These are phyloP conservation scores for Rhabdornis inornatus DNA, from an alignment of 2,113 vertebrate genomes.

Conservation along the genomic window DNA sequence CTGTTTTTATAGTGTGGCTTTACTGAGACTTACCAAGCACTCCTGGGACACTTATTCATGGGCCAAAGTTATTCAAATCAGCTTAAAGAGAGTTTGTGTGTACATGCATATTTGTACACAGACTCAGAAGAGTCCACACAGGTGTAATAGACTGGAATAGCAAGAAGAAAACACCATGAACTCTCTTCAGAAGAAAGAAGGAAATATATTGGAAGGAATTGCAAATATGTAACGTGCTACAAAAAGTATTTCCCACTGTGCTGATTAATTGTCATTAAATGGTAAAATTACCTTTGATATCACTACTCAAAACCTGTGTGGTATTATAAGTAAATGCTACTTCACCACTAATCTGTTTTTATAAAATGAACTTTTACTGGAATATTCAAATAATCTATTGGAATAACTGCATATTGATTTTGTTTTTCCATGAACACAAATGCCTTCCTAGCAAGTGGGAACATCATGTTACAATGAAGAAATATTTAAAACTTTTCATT, in stretches of 20 bases:
- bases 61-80: background rate
- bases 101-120: background rate
- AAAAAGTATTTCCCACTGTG: background rate
- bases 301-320: slow-evolving; percentile 13
- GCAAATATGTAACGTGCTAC: background rate
- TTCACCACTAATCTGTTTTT: background rate
- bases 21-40: background rate
- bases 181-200: background rate
- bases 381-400: background rate
- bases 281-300: slow-evolving; percentile 51
- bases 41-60: background rate
- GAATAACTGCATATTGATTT: background rate
- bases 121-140: background rate
- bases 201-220: background rate
- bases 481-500: background rate
- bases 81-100: background rate
- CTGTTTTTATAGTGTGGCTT: background rate
- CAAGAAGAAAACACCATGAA: background rate
- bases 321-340: slow-evolving; percentile 46
- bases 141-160: background rate
- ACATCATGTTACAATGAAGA: background rate
- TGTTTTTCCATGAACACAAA: background rate
- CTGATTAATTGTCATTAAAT: slow-evolving; percentile 35
- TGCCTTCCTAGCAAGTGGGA: background rate
- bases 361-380: background rate